These are phyloP conservation scores for Apodemia mormo DNA, from an alignment of 2,888 invertebrate genomes.

Conservation along the genomic window DNA sequence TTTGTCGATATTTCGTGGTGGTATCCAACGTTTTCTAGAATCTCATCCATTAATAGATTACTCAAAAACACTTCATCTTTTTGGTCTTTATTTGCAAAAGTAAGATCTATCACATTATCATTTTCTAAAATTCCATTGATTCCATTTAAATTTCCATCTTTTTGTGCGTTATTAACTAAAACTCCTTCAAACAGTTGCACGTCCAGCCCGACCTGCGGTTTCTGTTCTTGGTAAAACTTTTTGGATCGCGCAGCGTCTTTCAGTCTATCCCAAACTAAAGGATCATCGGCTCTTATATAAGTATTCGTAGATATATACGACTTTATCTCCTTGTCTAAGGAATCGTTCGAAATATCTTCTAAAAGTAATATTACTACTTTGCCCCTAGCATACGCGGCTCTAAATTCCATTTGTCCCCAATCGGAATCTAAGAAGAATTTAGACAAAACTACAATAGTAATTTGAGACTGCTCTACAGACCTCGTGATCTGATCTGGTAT, in stretches of 20 bases:
- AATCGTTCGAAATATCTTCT: background rate
- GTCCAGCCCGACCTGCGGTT: background rate
- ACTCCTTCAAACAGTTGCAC: background rate
- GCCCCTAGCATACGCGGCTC: background rate
- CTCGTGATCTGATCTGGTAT: background rate
- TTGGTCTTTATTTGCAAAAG: background rate
- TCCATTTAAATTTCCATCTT: background rate
- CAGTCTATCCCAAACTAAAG: background rate
- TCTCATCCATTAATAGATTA: background rate
- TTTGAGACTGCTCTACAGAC: background rate
- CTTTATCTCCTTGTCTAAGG: background rate
- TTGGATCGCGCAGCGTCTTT: background rate
- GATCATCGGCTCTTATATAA: background rate
- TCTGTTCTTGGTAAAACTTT: background rate
- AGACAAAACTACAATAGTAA: background rate
- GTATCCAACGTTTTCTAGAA: background rate
- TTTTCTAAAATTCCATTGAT: background rate
- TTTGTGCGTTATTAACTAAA: background rate
- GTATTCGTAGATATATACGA: background rate
- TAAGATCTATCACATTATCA: background rate
- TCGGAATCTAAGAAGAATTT: background rate
- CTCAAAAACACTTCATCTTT: background rate
- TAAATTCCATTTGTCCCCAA: constrained; percentile 1
- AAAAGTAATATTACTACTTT: background rate
- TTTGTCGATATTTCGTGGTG: background rate